These are phyloP conservation scores for Lampropteryx suffumata DNA, from an alignment of 2,888 invertebrate species.

Conservation along the genomic window DNA sequence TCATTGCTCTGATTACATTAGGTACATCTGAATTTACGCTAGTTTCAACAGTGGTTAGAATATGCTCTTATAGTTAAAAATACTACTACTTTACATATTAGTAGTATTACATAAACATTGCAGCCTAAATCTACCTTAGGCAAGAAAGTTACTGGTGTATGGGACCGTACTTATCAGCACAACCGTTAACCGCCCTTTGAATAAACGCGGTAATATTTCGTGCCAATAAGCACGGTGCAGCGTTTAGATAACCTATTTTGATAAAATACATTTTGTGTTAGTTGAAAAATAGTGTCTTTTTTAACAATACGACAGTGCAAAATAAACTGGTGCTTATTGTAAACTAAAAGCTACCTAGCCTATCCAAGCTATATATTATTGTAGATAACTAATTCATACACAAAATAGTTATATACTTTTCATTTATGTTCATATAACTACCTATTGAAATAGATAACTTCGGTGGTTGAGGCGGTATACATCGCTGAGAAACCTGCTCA, in stretches of 20 bases:
- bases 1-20: slow-evolving; percentile 60
- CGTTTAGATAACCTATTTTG: slow-evolving; percentile 1
- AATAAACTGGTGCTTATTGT: slow-evolving; percentile 56
- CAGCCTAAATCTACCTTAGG: slow-evolving; percentile 36
- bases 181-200: too few relatives aligned
- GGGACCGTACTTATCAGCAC: background rate
- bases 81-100: too few relatives aligned
- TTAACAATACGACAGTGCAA: slow-evolving; percentile 43
- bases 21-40: slow-evolving; percentile 36
- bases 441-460: too few relatives aligned
- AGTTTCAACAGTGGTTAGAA: slow-evolving; percentile 30
- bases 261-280: slow-evolving; percentile 30
- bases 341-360: slow-evolving; percentile 24
- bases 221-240: background rate
- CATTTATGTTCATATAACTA: too few relatives aligned
- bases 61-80: slow-evolving; percentile 18
- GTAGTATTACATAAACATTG: too few relatives aligned
- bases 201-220: background rate
- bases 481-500: too few relatives aligned
- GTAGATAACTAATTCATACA: too few relatives aligned
- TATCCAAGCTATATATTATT: slow-evolving; percentile 19
- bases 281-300: slow-evolving; percentile 49
- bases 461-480: too few relatives aligned
- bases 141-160: slow-evolving; percentile 22
- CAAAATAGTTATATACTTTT: too few relatives aligned